A percentile compares a stretch with the other conserved stretches of the same genome.
phyloP scores from a whole-genome alignment of 2,797 vertebrate genomes.

The Rhincodon typus region DNA sequence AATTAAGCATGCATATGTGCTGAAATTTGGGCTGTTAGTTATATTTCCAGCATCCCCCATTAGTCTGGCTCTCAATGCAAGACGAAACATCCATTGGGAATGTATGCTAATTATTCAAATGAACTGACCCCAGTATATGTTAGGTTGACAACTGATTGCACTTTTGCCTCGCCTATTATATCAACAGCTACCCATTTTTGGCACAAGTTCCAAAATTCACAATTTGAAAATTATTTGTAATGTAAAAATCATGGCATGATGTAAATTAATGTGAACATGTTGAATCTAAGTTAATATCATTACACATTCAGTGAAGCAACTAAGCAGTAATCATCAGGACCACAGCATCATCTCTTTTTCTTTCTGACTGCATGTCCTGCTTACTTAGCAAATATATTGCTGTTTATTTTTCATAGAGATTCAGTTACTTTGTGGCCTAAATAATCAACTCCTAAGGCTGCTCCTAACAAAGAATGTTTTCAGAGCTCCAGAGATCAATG shows the following conservation, averaged over 20 bases:
- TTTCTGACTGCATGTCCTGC: neutral
- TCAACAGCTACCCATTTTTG: neutral
- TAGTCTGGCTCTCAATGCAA: neutral
- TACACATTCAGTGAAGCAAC: constrained; percentile 7
- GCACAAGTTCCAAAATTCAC: neutral
- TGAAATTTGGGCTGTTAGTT: neutral
- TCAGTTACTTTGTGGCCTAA: neutral
- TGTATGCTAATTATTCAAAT: neutral
- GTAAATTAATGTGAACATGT: neutral
- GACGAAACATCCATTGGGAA: neutral
- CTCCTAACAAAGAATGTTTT: neutral
- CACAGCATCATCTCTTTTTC: neutral
- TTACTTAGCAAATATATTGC: neutral
- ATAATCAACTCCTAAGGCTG: neutral
- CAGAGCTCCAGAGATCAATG: neutral
- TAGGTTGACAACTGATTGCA: neutral
- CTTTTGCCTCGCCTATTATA: neutral
- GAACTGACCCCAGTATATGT: neutral
- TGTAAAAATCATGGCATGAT: neutral
- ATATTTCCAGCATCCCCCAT: neutral
- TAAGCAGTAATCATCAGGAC: neutral
- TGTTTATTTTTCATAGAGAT: neutral
- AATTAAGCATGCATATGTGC: neutral
- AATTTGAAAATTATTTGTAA: neutral
- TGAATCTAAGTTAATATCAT: neutral